phyloP scores from a whole-genome alignment of 2,797 vertebrate genomes.

The Jordanella pulchra region DNA sequence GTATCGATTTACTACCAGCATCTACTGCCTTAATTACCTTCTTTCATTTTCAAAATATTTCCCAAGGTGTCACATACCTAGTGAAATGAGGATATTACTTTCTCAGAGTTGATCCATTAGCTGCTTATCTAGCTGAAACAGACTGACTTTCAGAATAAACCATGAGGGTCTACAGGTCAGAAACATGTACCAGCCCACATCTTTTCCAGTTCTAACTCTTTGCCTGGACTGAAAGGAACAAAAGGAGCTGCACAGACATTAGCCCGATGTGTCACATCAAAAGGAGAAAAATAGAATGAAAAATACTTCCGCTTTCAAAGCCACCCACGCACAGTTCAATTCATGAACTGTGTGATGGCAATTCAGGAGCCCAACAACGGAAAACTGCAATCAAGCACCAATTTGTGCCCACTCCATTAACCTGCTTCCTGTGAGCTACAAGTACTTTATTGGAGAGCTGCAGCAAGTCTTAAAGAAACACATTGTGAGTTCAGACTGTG shows the following conservation, averaged over 20 bases:
- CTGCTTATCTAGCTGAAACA: slow-evolving; percentile 23
- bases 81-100: slow-evolving; percentile 26
- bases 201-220: slow-evolving; percentile 14
- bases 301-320: slow-evolving; percentile 34
- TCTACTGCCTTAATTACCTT: slow-evolving; percentile 7
- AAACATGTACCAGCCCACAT: not conserved
- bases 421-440: slow-evolving; percentile 40
- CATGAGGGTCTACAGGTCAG: slow-evolving; percentile 25
- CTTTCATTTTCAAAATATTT: slow-evolving; percentile 11
- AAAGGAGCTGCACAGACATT: slow-evolving; percentile 1
- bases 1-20: slow-evolving; percentile 7
- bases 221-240: not conserved
- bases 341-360: slow-evolving; percentile 52
- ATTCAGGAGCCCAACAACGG: slow-evolving; percentile 46
- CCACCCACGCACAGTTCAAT: slow-evolving; percentile 53
- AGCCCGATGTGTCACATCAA: slow-evolving; percentile 33
- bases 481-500: slow-evolving; percentile 11
- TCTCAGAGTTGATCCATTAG: slow-evolving; percentile 25
- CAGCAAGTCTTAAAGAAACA: slow-evolving; percentile 12
- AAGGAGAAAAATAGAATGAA: slow-evolving; percentile 35
- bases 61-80: slow-evolving; percentile 8
- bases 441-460: slow-evolving; percentile 9
- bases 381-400: slow-evolving; percentile 63
- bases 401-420: slow-evolving; percentile 60
- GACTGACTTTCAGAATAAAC: slow-evolving; percentile 17